A percentile compares a stretch with the other conserved stretches of the same genome.
Evolutionary conservation across 2,113 vertebrate genomes (phyloP).

Genomic region (Rallus limicola): DNA sequence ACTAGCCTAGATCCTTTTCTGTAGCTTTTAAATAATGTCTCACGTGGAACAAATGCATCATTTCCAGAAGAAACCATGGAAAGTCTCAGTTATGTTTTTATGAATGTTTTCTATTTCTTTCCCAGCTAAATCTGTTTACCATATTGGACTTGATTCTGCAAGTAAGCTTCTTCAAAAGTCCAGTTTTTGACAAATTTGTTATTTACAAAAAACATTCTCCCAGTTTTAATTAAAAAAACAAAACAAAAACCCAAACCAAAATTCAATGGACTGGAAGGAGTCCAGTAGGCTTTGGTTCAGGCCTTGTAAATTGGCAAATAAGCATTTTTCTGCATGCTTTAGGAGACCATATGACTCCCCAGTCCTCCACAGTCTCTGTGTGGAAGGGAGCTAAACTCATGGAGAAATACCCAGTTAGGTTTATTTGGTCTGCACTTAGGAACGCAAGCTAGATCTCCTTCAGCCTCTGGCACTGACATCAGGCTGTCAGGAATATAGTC

Average conservation of each 20-base stretch:
- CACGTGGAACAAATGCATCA: not conserved
- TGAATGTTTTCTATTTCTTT: constrained; percentile 33
- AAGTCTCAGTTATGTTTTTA: constrained; percentile 12
- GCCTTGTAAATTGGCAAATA: constrained; percentile 47
- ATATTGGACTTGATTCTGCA: not conserved
- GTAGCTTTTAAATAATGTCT: constrained; percentile 18
- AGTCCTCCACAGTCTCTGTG: not conserved
- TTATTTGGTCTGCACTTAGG: not conserved
- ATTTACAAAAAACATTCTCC: constrained; percentile 24
- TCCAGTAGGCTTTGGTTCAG: constrained; percentile 43
- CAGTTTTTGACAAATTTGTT: not conserved
- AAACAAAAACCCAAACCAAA: not conserved
- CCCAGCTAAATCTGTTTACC: constrained; percentile 35
- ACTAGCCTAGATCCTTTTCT: not conserved
- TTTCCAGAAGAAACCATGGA: constrained; percentile 15
- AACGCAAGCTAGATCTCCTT: not conserved
- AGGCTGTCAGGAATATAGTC: not conserved
- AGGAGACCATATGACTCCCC: not conserved
- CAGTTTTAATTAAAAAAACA: not conserved
- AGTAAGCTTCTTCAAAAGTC: constrained; percentile 3
- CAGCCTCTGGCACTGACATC: not conserved
- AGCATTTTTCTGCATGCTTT: constrained; percentile 43
- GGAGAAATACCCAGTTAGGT: not conserved
- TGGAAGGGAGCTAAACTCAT: not conserved
- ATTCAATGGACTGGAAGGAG: constrained; percentile 54